A percentile compares a stretch with the other conserved stretches of the same genome.
These are phyloP conservation scores for Cossypha heuglini DNA, from an alignment of 2,797 vertebrate genomes.

Conservation along the genomic window DNA sequence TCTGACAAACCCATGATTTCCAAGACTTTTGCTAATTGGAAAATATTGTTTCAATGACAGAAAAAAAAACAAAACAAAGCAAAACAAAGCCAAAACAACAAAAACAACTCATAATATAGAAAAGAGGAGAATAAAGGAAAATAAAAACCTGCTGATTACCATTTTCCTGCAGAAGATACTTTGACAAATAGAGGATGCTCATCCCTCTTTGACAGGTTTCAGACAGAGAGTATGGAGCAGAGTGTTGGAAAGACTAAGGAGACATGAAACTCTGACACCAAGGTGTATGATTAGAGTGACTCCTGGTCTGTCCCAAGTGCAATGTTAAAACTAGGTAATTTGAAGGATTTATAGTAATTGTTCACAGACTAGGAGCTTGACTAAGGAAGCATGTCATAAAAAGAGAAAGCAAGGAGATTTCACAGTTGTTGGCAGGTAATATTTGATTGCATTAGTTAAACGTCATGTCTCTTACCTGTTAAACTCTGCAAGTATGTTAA, in stretches of 20 bases:
- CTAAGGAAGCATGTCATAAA: not conserved
- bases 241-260: rapidly evolving
- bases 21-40: not conserved
- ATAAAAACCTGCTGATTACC: not conserved
- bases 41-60: not conserved
- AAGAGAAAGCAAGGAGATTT: not conserved
- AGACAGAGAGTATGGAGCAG: not conserved
- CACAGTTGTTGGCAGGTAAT: not conserved
- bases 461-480: not conserved
- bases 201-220: not conserved
- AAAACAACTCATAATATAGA: not conserved
- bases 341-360: not conserved
- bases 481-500: not conserved
- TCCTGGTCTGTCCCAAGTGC: not conserved
- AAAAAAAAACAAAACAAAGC: not conserved
- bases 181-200: not conserved
- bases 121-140: not conserved
- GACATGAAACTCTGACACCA: not conserved
- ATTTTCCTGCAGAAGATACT: not conserved
- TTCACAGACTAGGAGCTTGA: not conserved
- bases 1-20: not conserved
- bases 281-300: not conserved
- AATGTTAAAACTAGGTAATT: not conserved
- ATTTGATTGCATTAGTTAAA: not conserved
- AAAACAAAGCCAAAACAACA: not conserved